Conservation (phyloP, 2,113 vertebrate species). For the Anser cygnoides region DNA sequence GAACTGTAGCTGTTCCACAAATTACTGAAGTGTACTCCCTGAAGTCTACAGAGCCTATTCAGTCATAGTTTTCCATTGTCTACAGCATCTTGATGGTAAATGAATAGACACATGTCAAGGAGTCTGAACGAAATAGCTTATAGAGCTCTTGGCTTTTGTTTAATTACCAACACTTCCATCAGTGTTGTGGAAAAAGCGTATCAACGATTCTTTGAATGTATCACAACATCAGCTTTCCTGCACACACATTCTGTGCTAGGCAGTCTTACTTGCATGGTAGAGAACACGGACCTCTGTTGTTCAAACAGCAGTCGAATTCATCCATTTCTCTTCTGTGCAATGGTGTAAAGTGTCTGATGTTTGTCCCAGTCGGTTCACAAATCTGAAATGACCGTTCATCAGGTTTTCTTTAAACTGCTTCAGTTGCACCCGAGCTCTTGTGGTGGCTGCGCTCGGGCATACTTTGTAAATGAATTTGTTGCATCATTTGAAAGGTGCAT, state of each 20-base stretch:
- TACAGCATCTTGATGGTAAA: not conserved
- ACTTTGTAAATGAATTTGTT: not conserved
- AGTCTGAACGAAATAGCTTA: not conserved
- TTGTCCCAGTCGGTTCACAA: not conserved
- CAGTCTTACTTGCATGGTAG: fast-evolving
- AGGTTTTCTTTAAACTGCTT: not conserved
- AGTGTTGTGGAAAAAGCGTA: not conserved
- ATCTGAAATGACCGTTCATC: not conserved
- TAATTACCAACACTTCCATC: not conserved
- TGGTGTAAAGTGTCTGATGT: not conserved
- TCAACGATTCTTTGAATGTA: not conserved
- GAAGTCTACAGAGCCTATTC: not conserved
- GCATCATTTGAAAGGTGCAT: not conserved
- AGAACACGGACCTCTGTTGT: not conserved
- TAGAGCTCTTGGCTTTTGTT: not conserved
- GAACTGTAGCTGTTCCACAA: not conserved
- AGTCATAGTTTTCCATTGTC: not conserved
- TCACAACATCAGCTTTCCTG: not conserved
- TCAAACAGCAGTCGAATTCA: not conserved
- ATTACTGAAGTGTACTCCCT: not conserved
- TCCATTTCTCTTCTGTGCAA: not conserved
- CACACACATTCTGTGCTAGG: not conserved
- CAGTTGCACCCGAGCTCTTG: not conserved
- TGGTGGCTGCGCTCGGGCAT: fast-evolving
- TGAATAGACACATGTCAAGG: not conserved